phyloP scores from a whole-genome alignment of 2,888 invertebrate species.

The Nomada fabriciana region DNA sequence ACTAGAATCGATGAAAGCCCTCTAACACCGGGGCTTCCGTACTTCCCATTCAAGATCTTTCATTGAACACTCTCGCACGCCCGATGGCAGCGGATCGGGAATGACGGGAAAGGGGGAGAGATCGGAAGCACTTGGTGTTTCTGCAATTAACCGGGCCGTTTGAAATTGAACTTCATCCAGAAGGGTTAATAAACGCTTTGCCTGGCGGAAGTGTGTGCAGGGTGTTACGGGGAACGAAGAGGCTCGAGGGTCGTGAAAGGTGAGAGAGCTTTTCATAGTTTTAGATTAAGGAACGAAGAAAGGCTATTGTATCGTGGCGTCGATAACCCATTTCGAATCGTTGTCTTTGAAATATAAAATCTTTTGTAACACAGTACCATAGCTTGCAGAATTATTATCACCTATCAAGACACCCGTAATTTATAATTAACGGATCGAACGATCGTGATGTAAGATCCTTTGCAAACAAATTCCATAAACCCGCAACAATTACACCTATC shows the following conservation, averaged over 20 bases:
- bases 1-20: not conserved
- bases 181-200: constrained; percentile 38
- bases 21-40: not conserved
- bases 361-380: no score
- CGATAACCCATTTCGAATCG: constrained; percentile 18
- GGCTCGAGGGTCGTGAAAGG: constrained; percentile 34
- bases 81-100: not conserved
- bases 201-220: not conserved
- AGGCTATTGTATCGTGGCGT: not conserved
- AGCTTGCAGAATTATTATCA: no score
- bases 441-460: no score
- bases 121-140: constrained; percentile 27
- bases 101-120: not conserved
- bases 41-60: not conserved
- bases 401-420: no score
- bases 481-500: not conserved
- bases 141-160: constrained; percentile 24
- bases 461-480: not conserved
- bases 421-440: no score
- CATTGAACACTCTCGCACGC: not conserved
- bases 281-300: constrained; percentile 15
- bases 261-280: constrained; percentile 29
- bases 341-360: not conserved
- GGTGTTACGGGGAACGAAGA: not conserved
- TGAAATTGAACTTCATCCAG: constrained; percentile 33